Evolutionary conservation across 2,888 invertebrate species (phyloP).

Genomic region (Microdon myrmicae): DNA sequence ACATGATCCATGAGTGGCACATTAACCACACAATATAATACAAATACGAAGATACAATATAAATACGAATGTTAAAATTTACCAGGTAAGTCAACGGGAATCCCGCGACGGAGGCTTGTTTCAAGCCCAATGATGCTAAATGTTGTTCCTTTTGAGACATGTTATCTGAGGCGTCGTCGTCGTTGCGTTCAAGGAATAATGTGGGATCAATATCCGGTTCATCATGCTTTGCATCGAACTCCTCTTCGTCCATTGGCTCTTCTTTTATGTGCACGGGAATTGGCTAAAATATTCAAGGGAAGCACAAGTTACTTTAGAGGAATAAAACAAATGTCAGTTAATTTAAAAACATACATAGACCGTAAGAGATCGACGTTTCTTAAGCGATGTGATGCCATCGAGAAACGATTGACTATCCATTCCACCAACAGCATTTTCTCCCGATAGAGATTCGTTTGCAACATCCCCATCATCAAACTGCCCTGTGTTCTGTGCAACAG

Average conservation of each 20-base stretch:
- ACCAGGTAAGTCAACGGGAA: constrained; percentile 37
- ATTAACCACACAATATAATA: no score
- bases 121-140: constrained; percentile 56
- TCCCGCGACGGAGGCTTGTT: constrained; percentile 36
- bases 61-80: no score
- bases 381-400: constrained; percentile 64
- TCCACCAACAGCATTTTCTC: no score
- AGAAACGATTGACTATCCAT: no score
- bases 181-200: constrained; percentile 65
- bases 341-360: constrained; percentile 64
- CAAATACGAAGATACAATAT: no score
- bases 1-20: no score
- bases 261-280: constrained; percentile 64
- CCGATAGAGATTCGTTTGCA: no score
- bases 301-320: constrained; percentile 11
- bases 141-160: constrained; percentile 57
- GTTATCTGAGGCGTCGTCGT: constrained; percentile 62
- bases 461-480: no score
- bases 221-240: constrained; percentile 59
- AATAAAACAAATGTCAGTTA: constrained; percentile 7
- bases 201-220: constrained; percentile 65
- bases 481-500: constrained; percentile 9
- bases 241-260: constrained; percentile 65
- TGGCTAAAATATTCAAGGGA: constrained; percentile 55
- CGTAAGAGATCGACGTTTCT: constrained; percentile 65